phyloP scores from a whole-genome alignment of 2,113 vertebrate species.

The Oryzias celebensis region DNA sequence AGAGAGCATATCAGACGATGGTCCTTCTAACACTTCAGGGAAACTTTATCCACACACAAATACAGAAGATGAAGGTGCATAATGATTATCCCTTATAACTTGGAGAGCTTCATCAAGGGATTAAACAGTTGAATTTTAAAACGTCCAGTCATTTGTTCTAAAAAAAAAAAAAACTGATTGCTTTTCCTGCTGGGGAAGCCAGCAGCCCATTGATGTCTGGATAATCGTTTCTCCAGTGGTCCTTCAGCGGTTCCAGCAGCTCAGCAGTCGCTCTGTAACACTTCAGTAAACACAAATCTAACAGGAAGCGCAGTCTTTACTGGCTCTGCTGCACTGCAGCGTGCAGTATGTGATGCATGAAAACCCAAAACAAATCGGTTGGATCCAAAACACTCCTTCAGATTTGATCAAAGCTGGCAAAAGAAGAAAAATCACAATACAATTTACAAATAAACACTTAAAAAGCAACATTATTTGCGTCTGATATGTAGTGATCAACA shows the following conservation, averaged over 20 bases:
- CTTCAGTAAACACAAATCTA: slow-evolving; percentile 33
- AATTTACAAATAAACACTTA: no score
- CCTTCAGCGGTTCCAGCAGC: slow-evolving; percentile 46
- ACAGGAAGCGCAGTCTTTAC: slow-evolving; percentile 19
- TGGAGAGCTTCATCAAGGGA: slow-evolving; percentile 51
- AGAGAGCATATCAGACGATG: slow-evolving; percentile 22
- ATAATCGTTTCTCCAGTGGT: slow-evolving; percentile 51
- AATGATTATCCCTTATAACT: slow-evolving; percentile 18
- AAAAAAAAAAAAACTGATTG: slow-evolving; percentile 52
- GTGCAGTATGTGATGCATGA: slow-evolving; percentile 18
- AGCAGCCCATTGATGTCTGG: slow-evolving; percentile 42
- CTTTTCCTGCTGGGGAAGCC: slow-evolving; percentile 51
- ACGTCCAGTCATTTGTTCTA: slow-evolving; percentile 56
- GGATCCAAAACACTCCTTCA: neutral
- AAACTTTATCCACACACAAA: neutral
- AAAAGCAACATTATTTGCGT: no score
- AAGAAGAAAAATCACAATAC: no score
- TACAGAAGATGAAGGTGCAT: slow-evolving; percentile 16
- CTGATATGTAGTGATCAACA: no score
- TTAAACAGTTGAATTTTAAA: slow-evolving; percentile 60
- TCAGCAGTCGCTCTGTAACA: slow-evolving; percentile 38
- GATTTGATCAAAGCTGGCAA: slow-evolving; percentile 5
- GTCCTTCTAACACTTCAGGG: no score
- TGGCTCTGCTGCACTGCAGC: slow-evolving; percentile 11
- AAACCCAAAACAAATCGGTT: neutral